Base-by-base conservation (phyloP, 1,140 invertebrate genomes). In the Thaumetopoea pityocampa region DNA sequence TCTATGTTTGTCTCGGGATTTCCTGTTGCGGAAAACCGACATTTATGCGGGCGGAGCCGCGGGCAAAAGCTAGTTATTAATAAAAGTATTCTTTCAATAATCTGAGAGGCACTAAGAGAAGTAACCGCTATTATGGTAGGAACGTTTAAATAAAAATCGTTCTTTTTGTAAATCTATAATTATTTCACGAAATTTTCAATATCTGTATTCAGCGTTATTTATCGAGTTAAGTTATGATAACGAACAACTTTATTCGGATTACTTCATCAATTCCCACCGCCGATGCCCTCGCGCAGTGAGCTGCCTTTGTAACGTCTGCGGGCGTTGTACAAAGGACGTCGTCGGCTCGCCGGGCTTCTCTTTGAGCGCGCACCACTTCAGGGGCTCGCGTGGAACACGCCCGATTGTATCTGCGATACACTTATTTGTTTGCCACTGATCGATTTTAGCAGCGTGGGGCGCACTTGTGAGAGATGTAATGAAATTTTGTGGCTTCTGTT, bases 341-440 rank as follows among this genome's bases (percentile, higher is more conserved):
- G 14, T 19, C 38, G 40, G 16, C 19, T 50, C 27, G 24, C 35
- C 22, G 35, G 67, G 66, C 58, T 74, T 72, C 67, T 51, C 70
- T 79, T 69, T 76, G 71, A 79, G 67, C 33, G 44, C 24, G 38
- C n/a, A n/a, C 53, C 60, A 61, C 43, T 67, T 71, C 60, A 57
- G 61, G 59, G 70, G 70, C 68, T 74, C 67, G 59, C 56, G 57
- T 51, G 58, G 48, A 67, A 67, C 65, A 62, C 60, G 71, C 54
- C 66, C 60, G 61, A 68, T 69, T 67, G 62, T 67, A 51, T 41
- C 38, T 60, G 40, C 57, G 57, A 72, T 74, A 70, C 64, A 54
- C 63, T 68, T 68, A 66, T 63, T 72, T 73, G 62, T 71, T 76
- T 72, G 68, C 50, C 43, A 54, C 47, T 65, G 68, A 78, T 74